Evolutionary conservation across 1,140 invertebrate species (phyloP).

Genomic region (Samia ricini): DNA sequence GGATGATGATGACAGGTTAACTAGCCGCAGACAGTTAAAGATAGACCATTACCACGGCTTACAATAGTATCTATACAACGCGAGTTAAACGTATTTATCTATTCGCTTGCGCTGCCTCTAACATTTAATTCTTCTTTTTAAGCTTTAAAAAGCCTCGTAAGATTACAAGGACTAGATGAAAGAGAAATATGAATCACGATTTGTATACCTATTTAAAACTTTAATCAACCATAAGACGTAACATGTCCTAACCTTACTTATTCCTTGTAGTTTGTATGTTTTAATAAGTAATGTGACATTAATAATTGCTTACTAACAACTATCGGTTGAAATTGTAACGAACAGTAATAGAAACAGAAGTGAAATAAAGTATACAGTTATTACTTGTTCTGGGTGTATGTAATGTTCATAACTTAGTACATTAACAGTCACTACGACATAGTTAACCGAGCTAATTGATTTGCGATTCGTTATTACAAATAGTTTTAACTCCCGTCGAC

Average conservation of each 20-base stretch:
- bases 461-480: conserved; percentile 29
- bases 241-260: not conserved
- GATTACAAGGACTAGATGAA: not conserved
- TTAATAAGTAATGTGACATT: not conserved
- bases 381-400: not conserved
- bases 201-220: not conserved
- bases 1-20: too few species aligned
- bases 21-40: too few species aligned
- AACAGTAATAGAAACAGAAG: not conserved
- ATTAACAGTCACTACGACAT: not conserved
- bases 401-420: not conserved
- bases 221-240: not conserved
- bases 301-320: not conserved
- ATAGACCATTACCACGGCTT: too few species aligned
- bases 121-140: too few species aligned
- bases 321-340: not conserved
- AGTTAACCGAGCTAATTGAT: conserved; percentile 15
- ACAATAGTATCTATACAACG: too few species aligned
- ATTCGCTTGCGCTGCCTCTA: too few species aligned
- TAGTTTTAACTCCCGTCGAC: conserved; percentile 6
- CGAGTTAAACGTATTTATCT: not conserved
- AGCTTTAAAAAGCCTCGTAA: too few species aligned
- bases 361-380: not conserved
- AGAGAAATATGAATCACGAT: not conserved
- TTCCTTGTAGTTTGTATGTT: not conserved